Evolutionary conservation across 2,888 invertebrate species (phyloP).

Genomic region (Deroplatys truncata): DNA sequence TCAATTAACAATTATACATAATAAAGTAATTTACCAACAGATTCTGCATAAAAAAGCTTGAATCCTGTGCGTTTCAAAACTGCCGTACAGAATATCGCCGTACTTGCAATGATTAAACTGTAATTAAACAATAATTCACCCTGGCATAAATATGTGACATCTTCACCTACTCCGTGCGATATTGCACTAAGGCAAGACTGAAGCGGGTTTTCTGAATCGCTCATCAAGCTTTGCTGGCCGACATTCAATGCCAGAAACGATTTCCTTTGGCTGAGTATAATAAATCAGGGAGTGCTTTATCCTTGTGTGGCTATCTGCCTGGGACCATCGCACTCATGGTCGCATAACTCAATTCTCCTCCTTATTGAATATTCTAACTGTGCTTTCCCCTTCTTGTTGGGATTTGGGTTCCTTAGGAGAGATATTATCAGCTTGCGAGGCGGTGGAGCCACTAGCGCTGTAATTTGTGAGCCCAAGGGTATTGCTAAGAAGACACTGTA

Average conservation of each 20-base stretch:
- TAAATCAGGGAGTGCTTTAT: conserved; percentile 15
- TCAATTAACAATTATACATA: too few species aligned
- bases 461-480: conserved; percentile 1
- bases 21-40: too few species aligned
- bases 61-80: too few species aligned
- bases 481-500: neutral
- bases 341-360: neutral
- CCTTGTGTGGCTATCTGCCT: neutral
- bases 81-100: too few species aligned
- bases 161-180: neutral
- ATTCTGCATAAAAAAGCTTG: too few species aligned
- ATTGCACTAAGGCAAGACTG: neutral
- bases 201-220: neutral
- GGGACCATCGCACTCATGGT: neutral
- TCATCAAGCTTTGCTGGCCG: neutral
- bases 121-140: too few species aligned
- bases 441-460: neutral
- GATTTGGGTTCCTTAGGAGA: neutral
- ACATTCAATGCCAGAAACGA: conserved; percentile 3
- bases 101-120: too few species aligned
- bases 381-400: conserved; percentile 6
- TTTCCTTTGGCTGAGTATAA: conserved; percentile 14
- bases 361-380: conserved; percentile 14
- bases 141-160: too few species aligned
- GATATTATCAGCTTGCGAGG: neutral